Conservation (phyloP, 1,140 invertebrate species). For the Samia ricini region DNA sequence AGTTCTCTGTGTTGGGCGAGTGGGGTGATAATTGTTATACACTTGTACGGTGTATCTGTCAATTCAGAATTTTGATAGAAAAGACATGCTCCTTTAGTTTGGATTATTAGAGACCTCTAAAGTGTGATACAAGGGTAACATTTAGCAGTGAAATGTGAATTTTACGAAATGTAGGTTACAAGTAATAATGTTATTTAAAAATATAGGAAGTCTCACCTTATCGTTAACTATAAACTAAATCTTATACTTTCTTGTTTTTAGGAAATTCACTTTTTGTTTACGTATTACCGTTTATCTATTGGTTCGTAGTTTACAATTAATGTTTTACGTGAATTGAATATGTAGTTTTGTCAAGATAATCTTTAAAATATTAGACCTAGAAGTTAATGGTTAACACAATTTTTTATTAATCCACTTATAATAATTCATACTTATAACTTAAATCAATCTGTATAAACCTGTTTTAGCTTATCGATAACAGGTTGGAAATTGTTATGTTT, state of each 20-base stretch:
- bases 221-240: conserved; percentile 32
- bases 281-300: conserved; percentile 25
- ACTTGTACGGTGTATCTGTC: conserved; percentile 31
- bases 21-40: conserved; percentile 57
- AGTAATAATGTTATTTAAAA: conserved; percentile 30
- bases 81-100: conserved; percentile 57
- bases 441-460: not conserved
- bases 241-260: not conserved
- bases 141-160: conserved; percentile 65
- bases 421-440: not conserved
- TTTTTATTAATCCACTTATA: no score
- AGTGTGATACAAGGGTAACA: conserved; percentile 36
- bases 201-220: conserved; percentile 33
- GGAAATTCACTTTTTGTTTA: conserved; percentile 30
- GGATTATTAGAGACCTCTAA: conserved; percentile 34
- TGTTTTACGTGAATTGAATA: conserved; percentile 19
- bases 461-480: no score
- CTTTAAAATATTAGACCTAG: conserved; percentile 11
- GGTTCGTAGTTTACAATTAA: conserved; percentile 19
- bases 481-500: no score
- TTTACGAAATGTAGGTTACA: conserved; percentile 65
- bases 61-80: conserved; percentile 61
- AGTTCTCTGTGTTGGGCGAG: conserved; percentile 9
- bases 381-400: no score
- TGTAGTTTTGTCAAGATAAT: conserved; percentile 56